phyloP scores from a whole-genome alignment of 2,113 vertebrate species.

The Dendrocopos noguchii region DNA sequence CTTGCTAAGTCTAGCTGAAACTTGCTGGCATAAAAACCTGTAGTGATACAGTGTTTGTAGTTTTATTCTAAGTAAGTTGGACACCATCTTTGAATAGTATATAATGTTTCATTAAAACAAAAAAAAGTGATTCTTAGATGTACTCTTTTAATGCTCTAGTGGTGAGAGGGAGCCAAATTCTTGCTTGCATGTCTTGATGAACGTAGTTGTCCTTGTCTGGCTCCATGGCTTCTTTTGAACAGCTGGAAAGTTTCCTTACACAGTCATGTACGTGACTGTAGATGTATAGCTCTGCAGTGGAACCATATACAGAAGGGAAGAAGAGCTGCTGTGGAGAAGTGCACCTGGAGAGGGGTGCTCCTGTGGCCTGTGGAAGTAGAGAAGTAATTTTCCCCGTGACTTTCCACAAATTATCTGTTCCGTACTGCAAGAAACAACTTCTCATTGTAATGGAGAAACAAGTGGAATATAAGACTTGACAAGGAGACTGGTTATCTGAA shows the following conservation, averaged over 20 bases:
- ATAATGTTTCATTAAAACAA: neutral
- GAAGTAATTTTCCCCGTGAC: neutral
- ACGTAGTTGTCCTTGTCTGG: neutral
- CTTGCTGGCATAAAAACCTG: neutral
- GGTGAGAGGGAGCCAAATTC: neutral
- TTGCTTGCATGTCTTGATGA: neutral
- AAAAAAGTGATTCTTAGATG: neutral
- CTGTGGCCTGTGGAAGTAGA: neutral
- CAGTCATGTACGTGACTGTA: rapidly evolving
- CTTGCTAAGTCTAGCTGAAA: neutral
- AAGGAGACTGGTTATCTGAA: neutral
- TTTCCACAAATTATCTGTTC: neutral
- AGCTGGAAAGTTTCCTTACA: neutral
- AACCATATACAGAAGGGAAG: neutral
- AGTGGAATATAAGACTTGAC: neutral
- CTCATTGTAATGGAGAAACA: neutral
- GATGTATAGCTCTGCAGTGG: neutral
- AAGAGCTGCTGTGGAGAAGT: neutral
- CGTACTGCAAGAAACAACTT: neutral
- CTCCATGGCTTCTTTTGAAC: neutral
- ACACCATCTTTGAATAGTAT: neutral
- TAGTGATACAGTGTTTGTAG: neutral
- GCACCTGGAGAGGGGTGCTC: neutral
- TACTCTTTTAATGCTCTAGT: neutral
- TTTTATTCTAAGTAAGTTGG: neutral